Base-by-base conservation (phyloP, 2,888 invertebrate genomes). In the Chesias legatella region DNA sequence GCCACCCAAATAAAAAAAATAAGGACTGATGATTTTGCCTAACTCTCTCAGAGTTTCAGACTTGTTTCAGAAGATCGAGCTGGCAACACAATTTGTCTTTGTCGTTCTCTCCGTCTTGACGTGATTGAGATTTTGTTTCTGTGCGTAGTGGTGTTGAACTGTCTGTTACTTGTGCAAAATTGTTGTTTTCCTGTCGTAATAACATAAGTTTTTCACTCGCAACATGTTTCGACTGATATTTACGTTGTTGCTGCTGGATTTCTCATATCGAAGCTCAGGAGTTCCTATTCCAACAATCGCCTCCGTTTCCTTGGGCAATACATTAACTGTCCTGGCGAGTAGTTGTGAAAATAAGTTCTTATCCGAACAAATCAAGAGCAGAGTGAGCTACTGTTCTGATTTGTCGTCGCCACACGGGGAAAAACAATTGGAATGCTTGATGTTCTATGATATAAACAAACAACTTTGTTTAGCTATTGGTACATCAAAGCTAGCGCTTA, bases 381-480 rank as follows among this genome's bases (percentile, higher is more conserved):
- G 70, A 51, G 38, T 67, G 17, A 25, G 55, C 6, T 60, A 68
- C 21, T 86, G 85, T 49, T 58, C 67, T 24, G 49, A 65, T n/a
- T 40, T 52, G 8, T 48, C 56, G 10, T 58, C 67, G 8, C 62
- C 60, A 3, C 63, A 67, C 26, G 56, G 51, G 10, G 62, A 66
- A 37, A 62, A 58, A 30, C 67, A 76, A 45, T 60, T 79, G 9
- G 67, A 73, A 51, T 86, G 86, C 56, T 60, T 80, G 47, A 68
- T 83, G 52, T 85, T 82, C 52, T 83, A 74, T 42, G 85, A 86
- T 30, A 83, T 85, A 51, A 84, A 70, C 53, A 64, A 33, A 39
- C 79, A 76, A 44, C 61, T 88, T 5, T 88, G 85, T 53, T 40
- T 53, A 31, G 67, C 70, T 10, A 56, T 68, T 6, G 49, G 37